These are phyloP conservation scores for Anhinga anhinga DNA, from an alignment of 2,113 vertebrate genomes.

Conservation along the genomic window DNA sequence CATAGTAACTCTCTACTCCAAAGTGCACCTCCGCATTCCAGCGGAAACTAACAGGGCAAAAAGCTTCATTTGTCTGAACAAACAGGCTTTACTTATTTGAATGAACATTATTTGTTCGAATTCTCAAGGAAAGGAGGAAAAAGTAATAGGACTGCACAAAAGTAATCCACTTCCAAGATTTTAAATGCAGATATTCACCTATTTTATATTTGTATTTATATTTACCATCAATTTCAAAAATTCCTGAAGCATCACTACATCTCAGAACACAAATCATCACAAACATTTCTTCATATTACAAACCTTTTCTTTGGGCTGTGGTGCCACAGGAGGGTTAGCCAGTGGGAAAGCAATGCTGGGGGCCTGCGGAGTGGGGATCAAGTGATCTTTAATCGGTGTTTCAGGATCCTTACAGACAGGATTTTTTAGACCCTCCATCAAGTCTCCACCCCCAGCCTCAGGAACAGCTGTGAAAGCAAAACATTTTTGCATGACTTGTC, in stretches of 20 bases:
- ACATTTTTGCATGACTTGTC: background rate
- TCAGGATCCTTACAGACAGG: conserved; percentile 42
- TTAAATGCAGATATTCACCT: background rate
- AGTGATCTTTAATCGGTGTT: conserved; percentile 19
- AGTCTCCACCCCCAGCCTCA: conserved; percentile 71
- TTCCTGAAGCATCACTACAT: background rate
- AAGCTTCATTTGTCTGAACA: background rate
- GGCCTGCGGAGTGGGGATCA: conserved; percentile 82
- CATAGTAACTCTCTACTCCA: background rate
- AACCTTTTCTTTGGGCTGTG: conserved; percentile 79
- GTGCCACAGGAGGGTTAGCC: conserved; percentile 83
- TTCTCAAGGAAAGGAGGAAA: background rate
- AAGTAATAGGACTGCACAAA: background rate
- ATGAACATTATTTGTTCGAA: background rate
- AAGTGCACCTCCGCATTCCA: background rate
- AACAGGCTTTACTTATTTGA: background rate
- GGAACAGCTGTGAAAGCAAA: conserved; percentile 73
- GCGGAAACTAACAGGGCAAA: background rate
- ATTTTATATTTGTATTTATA: no score
- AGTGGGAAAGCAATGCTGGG: conserved; percentile 87
- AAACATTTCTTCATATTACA: background rate
- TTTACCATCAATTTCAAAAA: background rate
- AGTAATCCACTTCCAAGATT: background rate
- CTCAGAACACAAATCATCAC: background rate
- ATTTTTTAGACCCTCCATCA: conserved; percentile 26